Base-by-base conservation (phyloP, 92 coral and sea anemone genomes). In the Heliopora coerulea region DNA sequence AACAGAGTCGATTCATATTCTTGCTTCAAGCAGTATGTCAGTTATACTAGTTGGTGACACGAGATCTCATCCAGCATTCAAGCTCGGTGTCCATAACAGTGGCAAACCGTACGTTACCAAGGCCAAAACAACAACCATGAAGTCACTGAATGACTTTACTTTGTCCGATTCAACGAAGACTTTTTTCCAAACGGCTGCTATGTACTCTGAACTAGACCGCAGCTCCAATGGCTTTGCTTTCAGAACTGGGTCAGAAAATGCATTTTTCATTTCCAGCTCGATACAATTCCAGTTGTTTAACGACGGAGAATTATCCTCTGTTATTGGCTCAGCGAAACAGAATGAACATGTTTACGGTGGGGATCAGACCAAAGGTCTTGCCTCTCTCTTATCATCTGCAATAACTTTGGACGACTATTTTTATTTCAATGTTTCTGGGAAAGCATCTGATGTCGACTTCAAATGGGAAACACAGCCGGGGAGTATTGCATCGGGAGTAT, bases 51-150 rank as follows among this genome's bases (percentile, higher is more conserved):
- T 63, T n/a, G 70, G 70, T 35, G 70, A 34, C n/a, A 21, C 70
- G 23, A 63, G 70, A 63, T 63, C 70, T 3, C 70, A 63, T n/a
- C 70, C 70, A 20, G 25, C 70, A 15, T 34, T 37, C 52, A 63
- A 37, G 28, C 24, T 63, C 26, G 15, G 10, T 21, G 30, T 5
- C 11, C 19, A 34, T 23, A 15, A 25, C 20, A 1, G 39, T 8
- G 17, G 11, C 31, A 37, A 17, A 17, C 25, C 70, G 28, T 63
- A 63, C 31, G n/a, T 14, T 1, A 63, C 70, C 2, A 63, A 63
- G 15, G 50, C 70, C 14, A 32, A 32, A 11, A 32, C 37, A 21
- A 63, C 52, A 18, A 35, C 41, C 1, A 17, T n/a, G 15, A 17
- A 34, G 29, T 19, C 26, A 63, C n/a, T 63, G 6, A 34, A 7